phyloP scores from a whole-genome alignment of 1,140 invertebrate species.

The Drosophila elegans region DNA sequence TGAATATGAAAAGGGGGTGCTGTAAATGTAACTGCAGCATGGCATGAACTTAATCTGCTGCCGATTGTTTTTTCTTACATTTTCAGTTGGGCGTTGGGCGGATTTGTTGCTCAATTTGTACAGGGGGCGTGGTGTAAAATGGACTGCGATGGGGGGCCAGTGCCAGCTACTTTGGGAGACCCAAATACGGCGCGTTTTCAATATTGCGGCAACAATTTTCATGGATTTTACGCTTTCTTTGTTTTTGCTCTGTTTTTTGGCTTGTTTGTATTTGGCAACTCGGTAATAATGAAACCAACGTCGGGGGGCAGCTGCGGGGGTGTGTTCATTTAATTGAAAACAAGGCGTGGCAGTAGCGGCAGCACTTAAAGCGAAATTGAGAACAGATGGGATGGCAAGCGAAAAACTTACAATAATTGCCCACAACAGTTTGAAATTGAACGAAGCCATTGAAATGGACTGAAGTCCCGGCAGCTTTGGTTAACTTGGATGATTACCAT shows the following conservation, averaged over 20 bases:
- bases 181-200: constrained; percentile 78
- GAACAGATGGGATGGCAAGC: constrained; percentile 68
- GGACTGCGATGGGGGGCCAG: no score
- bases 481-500: constrained; percentile 57
- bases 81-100: constrained; percentile 13
- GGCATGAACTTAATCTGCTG: constrained; percentile 81
- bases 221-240: constrained; percentile 61
- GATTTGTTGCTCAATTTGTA: constrained; percentile 77
- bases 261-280: constrained; percentile 71
- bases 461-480: constrained; percentile 24
- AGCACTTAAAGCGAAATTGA: constrained; percentile 75
- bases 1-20: constrained; percentile 65
- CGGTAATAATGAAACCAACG: constrained; percentile 80
- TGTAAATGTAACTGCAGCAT: constrained; percentile 81
- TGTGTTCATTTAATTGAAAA: constrained; percentile 82
- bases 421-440: constrained; percentile 55
- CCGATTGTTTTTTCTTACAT: constrained; percentile 64
- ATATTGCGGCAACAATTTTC: constrained; percentile 82
- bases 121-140: not conserved
- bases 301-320: constrained; percentile 40
- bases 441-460: constrained; percentile 52
- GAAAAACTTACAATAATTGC: constrained; percentile 79
- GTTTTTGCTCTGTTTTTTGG: constrained; percentile 29
- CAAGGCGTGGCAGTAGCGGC: constrained; percentile 50
- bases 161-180: constrained; percentile 42